phyloP scores from a whole-genome alignment of 2,888 invertebrate species.

The Drosophila stalkeri region DNA sequence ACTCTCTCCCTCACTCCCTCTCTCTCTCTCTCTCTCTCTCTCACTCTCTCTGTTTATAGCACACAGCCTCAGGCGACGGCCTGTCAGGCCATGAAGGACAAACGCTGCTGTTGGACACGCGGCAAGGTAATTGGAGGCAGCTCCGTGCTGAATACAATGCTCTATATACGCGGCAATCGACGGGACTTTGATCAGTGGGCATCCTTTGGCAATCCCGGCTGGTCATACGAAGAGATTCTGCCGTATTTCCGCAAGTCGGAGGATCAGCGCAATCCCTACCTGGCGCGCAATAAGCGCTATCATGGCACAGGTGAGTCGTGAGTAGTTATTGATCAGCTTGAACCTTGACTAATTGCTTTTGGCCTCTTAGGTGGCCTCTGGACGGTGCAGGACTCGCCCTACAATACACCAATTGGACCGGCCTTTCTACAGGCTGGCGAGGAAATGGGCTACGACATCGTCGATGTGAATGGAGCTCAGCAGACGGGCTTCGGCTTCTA shows the following conservation, averaged over 20 bases:
- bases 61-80: constrained; percentile 93
- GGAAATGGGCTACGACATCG: constrained; percentile 95
- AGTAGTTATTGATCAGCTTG: background rate
- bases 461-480: constrained; percentile 93
- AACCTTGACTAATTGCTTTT: background rate
- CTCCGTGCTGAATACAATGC: constrained; percentile 95
- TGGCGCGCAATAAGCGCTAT: constrained; percentile 90
- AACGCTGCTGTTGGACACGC: constrained; percentile 94
- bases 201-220: constrained; percentile 93
- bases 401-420: constrained; percentile 91
- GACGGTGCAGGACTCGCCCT: constrained; percentile 84
- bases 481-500: constrained; percentile 95
- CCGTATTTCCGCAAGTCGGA: constrained; percentile 94
- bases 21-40: background rate
- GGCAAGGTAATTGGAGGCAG: constrained; percentile 96
- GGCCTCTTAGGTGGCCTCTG: constrained; percentile 84
- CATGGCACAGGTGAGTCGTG: constrained; percentile 88
- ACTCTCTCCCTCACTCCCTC: background rate
- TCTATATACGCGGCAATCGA: constrained; percentile 94
- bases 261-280: constrained; percentile 95
- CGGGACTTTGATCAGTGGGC: constrained; percentile 96
- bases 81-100: constrained; percentile 94
- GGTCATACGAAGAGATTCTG: constrained; percentile 93
- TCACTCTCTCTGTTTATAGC: constrained; percentile 83
- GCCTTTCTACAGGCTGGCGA: constrained; percentile 95